phyloP scores from a whole-genome alignment of 2,113 vertebrate genomes.

The Macquaria ambigua region DNA sequence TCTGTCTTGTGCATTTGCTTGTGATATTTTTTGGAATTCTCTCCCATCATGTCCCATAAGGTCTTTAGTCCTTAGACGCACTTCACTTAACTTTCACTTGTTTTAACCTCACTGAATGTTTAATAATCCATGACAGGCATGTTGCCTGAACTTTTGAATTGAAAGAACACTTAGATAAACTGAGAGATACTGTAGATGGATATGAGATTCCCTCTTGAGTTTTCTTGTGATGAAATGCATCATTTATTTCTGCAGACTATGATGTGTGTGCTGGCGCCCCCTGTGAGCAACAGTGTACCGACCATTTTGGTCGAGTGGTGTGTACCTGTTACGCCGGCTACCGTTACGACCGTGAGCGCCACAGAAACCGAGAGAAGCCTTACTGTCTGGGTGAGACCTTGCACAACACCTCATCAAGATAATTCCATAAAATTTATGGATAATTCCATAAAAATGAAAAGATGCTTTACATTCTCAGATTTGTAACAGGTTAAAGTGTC shows the following conservation, averaged over 20 bases:
- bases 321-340: conserved; percentile 96
- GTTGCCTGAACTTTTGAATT: not conserved
- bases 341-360: conserved; percentile 94
- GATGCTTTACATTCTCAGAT: not conserved
- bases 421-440: no score
- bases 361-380: conserved; percentile 92
- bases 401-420: not conserved
- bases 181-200: conserved; percentile 1
- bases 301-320: conserved; percentile 95
- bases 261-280: conserved; percentile 95
- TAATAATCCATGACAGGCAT: conserved; percentile 22
- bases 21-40: conserved; percentile 33
- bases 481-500: not conserved
- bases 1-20: conserved; percentile 42
- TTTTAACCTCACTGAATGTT: conserved; percentile 36
- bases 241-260: conserved; percentile 86
- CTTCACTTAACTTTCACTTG: conserved; percentile 14
- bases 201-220: not conserved
- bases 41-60: conserved; percentile 21
- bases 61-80: conserved; percentile 7
- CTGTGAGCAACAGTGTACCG: conserved; percentile 98
- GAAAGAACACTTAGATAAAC: not conserved
- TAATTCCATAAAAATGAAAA: not conserved
- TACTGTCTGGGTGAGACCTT: conserved; percentile 91
- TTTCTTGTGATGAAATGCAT: not conserved